Conservation (phyloP, 2,888 invertebrate genomes). For the Lycocerus yunnanus region DNA sequence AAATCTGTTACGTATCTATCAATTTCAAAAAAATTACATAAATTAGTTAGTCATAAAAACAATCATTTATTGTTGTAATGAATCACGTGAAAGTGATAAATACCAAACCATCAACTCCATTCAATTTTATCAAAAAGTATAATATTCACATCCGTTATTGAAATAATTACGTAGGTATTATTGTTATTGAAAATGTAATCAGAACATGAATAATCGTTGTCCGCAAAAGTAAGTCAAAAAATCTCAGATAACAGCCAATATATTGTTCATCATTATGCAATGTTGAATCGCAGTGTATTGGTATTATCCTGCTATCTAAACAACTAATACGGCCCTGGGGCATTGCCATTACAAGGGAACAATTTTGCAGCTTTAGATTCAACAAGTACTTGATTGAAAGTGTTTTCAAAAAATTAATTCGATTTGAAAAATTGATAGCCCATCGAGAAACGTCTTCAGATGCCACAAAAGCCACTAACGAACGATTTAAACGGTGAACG, state of each 20-base stretch:
- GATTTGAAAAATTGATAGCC: neutral
- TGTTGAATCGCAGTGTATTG: no score
- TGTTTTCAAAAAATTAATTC: neutral
- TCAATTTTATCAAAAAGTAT: neutral
- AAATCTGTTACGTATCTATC: neutral
- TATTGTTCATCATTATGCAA: no score
- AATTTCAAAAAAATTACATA: neutral
- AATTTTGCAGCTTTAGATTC: neutral
- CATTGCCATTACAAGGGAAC: no score
- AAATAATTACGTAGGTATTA: neutral
- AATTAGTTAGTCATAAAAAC: neutral
- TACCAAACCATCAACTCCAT: neutral
- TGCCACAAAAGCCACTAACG: neutral
- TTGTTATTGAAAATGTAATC: neutral
- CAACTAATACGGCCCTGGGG: no score
- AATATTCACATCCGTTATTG: neutral
- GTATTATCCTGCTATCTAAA: no score
- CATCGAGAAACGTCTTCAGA: neutral
- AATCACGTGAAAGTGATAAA: neutral
- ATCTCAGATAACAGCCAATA: no score
- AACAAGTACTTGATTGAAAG: neutral
- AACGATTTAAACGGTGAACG: conserved; percentile 19
- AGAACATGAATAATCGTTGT: neutral
- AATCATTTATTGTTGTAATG: neutral
- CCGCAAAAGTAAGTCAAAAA: neutral